Percentiles rank a stretch among this genome's conserved stretches.
These are phyloP conservation scores for Mobula birostris DNA, from an alignment of 2,113 vertebrate genomes.

Conservation along the genomic window DNA sequence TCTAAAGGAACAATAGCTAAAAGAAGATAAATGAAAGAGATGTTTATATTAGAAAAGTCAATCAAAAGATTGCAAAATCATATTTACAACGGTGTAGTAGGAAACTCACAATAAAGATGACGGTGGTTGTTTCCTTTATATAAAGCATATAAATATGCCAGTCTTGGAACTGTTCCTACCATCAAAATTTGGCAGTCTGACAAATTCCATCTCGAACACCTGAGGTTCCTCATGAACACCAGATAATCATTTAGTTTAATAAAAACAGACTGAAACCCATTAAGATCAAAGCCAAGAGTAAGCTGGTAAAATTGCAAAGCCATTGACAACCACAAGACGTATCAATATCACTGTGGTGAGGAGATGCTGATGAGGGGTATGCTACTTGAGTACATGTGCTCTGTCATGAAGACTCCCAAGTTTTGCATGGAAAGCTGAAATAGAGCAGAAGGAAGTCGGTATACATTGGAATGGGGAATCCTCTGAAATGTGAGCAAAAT, in stretches of 20 bases:
- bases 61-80: background rate
- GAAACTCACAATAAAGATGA: background rate
- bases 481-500: background rate
- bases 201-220: background rate
- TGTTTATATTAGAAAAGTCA: background rate
- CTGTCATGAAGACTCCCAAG: background rate
- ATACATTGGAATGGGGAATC: background rate
- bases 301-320: background rate
- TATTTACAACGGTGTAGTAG: background rate
- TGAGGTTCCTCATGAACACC: background rate
- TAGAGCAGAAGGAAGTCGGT: background rate
- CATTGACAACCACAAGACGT: background rate
- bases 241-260: conserved; percentile 8
- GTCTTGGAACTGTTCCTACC: background rate
- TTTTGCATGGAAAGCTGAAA: background rate
- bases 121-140: background rate
- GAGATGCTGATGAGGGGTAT: background rate
- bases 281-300: background rate
- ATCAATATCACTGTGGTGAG: background rate
- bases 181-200: background rate
- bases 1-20: background rate
- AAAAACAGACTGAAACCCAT: background rate
- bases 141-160: background rate
- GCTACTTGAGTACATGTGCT: background rate
- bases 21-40: background rate